Percentiles rank a stretch among this genome's conserved stretches.
Evolutionary conservation across 2,888 invertebrate genomes (phyloP).

Genomic region (Apantesis nais): DNA sequence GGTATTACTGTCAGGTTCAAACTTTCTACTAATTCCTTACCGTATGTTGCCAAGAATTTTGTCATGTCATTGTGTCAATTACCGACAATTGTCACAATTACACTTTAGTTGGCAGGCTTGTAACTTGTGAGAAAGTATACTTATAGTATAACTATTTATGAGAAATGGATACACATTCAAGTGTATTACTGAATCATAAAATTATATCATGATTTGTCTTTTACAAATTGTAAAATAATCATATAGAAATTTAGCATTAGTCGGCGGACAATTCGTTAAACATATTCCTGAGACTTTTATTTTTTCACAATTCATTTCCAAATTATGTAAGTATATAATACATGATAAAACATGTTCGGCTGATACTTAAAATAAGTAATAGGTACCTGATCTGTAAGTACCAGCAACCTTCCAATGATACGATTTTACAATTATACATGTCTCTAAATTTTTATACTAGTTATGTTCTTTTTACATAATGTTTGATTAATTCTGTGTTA

Average conservation of each 20-base stretch:
- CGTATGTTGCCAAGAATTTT: conserved; percentile 32
- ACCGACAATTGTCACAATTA: too few relatives aligned
- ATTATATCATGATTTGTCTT: background rate
- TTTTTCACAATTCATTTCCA: too few relatives aligned
- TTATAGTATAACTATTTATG: conserved; percentile 27
- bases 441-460: too few relatives aligned
- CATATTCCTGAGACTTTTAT: too few relatives aligned
- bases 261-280: background rate
- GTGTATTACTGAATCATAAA: conserved; percentile 30
- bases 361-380: too few relatives aligned
- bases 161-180: conserved; percentile 35
- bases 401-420: too few relatives aligned
- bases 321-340: too few relatives aligned
- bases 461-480: too few relatives aligned
- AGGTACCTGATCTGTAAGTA: too few relatives aligned
- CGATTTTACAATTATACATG: too few relatives aligned
- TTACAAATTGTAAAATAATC: background rate
- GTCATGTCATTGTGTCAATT: conserved; percentile 47
- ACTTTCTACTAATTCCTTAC: conserved; percentile 53
- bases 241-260: background rate
- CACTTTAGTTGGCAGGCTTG: conserved; percentile 33
- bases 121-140: conserved; percentile 37
- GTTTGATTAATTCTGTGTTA: too few relatives aligned
- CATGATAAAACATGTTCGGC: too few relatives aligned
- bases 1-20: conserved; percentile 28